Evolutionary conservation across 2,888 invertebrate genomes (phyloP), one percentile per base, ranked within the genome.

Genomic region (Chrysolina haemoptera): DNA sequence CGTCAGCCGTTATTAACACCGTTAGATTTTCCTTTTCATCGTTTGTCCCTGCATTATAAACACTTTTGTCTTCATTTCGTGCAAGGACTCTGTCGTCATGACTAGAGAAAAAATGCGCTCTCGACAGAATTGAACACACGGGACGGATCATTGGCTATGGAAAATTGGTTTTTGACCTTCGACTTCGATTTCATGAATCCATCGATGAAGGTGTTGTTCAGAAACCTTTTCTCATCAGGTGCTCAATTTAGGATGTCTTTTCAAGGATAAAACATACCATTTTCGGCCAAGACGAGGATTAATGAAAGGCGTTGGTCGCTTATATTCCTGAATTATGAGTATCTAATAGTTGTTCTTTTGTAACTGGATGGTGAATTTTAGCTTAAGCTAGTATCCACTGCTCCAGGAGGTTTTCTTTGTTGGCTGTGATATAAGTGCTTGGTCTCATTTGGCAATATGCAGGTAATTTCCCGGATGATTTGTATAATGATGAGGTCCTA

Each of bases 311-410:
- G 43, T 4, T 43, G 43, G 43, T 4, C 43, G 43, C 4, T 43
- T 43, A 43, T 43, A 43, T 43, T 43, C 43, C 43, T 43, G 43
- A n/a, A n/a, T n/a, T n/a, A n/a, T n/a, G n/a, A n/a, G n/a, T 43
- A 8, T 43, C 43, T 43, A 43, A 43, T 43, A 4, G 43, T 8
- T 43, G 43, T 43, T 43, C 14, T 43, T 43, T n/a, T n/a, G n/a
- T 43, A 2, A 8, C 1, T 43, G n/a, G 43, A 43, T 12, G 4
- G 1, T 43, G 1, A n/a, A n/a, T n/a, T n/a, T n/a, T n/a, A 43
- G 43, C 43, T 4, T 4, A 8, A 43, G 43, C 43, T 43, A 43
- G 43, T 43, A 43, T 43, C 43, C 43, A 43, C 8, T 43, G 8
- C 43, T 43, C 43, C 8, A 43, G 43, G 43, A 43, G 43, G 27